Base-by-base conservation (phyloP, 2,888 invertebrate species). In the Leptopilina myrica region DNA sequence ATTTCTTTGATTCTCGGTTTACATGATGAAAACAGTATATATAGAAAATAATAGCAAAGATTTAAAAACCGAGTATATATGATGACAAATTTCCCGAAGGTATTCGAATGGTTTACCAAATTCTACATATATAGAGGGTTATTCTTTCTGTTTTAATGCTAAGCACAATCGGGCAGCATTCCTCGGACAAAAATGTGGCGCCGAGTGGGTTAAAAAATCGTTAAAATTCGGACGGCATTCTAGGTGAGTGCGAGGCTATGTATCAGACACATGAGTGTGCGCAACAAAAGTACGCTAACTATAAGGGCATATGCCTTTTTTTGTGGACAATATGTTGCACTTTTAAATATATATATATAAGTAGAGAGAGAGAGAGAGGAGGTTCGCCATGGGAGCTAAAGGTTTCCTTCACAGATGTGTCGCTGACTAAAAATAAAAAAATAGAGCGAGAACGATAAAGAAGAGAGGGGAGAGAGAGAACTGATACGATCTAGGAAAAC, bases 401-500 rank as follows among this genome's bases (percentile, higher is more conserved):
- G 84, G 83, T 67, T 76, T 49, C 78, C 81, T 82, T 87, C 89
- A 84, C 90, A 90, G 88, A 89, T 89, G 90, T 84, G 88, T 86
- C 87, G 86, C 77, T 80, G 53, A 67, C 20, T 40, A 78, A 78
- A 76, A 76, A 69, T 40, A 62, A 49, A 76, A 43, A 64, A 62
- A 76, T 64, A 62, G 78, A 79, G 66, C 59, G 82, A 83, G 86
- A 83, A 83, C 79, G 77, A 81, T 84, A 82, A 64, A 78, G 79
- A 75, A 75, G 73, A 69, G 53, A 14, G 64, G 46, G 53, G 43
- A 20, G 53, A 12, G 77, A 64, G 78, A 79, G 59, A 33, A 53
- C 76, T 84, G 89, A 89, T 89, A 89, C 85, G 88, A 89, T 89
- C 89, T 84, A 77, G 87, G 87, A 88, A 49, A 88, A 88, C 89